Evolutionary conservation across 1,140 invertebrate genomes (phyloP).

Genomic region (Trichoplusia ni): DNA sequence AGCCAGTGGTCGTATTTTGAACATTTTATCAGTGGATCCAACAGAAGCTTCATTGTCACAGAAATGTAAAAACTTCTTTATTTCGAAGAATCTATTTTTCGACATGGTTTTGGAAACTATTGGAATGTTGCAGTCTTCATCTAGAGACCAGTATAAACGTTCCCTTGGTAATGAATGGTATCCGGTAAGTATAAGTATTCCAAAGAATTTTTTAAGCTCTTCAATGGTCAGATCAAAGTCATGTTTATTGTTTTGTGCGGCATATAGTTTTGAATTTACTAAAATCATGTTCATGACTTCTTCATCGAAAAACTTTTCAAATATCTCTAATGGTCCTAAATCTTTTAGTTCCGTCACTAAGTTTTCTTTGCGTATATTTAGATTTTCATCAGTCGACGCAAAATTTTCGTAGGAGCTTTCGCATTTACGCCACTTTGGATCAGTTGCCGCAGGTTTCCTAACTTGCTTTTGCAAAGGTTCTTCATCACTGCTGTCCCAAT

Average conservation of each 20-base stretch:
- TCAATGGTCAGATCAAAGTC: slow-evolving; percentile 43
- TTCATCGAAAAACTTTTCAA: slow-evolving; percentile 51
- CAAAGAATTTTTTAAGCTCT: slow-evolving; percentile 53
- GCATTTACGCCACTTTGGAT: slow-evolving; percentile 46
- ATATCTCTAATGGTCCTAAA: slow-evolving; percentile 40
- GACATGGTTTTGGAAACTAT: slow-evolving; percentile 50
- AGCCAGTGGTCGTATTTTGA: slow-evolving; percentile 41
- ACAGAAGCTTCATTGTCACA: slow-evolving; percentile 34
- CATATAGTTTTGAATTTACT: slow-evolving; percentile 45
- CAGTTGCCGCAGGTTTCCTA: neutral
- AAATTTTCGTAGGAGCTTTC: slow-evolving; percentile 39
- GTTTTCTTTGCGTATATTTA: too few species aligned
- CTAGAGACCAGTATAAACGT: slow-evolving; percentile 53
- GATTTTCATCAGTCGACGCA: too few species aligned
- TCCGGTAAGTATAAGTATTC: slow-evolving; percentile 53
- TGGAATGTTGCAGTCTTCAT: slow-evolving; percentile 52
- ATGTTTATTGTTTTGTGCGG: slow-evolving; percentile 53
- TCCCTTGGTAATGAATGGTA: slow-evolving; percentile 55
- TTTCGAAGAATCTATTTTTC: slow-evolving; percentile 52
- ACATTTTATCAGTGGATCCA: slow-evolving; percentile 42
- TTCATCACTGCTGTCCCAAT: slow-evolving; percentile 44
- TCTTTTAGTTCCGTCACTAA: too few species aligned
- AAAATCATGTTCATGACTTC: slow-evolving; percentile 43
- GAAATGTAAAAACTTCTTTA: slow-evolving; percentile 54
- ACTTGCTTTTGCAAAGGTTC: slow-evolving; percentile 27